Percentiles rank a stretch among this genome's conserved stretches.
Evolutionary conservation across 35 echinoderm and acorn worm species (phyloP).

Genomic region (Hemicentrotus pulcherrimus): DNA sequence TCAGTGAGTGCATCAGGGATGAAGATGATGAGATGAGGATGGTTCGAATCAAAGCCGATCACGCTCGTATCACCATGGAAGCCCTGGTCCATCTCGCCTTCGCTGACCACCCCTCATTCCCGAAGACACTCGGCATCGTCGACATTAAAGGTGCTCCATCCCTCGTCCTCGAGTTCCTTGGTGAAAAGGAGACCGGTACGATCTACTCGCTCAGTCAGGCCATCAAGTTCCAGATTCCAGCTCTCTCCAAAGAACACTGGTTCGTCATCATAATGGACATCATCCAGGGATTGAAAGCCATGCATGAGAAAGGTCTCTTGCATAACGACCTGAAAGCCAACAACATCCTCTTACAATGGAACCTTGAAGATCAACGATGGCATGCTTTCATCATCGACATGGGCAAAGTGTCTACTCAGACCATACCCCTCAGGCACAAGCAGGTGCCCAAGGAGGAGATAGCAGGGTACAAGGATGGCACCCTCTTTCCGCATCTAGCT

Average conservation of each 20-base stretch:
- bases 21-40: neutral
- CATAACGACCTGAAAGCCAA: neutral
- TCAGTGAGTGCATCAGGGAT: neutral
- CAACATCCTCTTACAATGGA: too few species aligned
- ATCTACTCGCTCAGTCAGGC: neutral
- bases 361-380: too few species aligned
- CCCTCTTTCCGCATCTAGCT: too few species aligned
- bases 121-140: neutral
- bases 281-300: neutral
- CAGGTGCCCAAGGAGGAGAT: too few species aligned
- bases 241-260: neutral
- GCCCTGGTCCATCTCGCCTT: neutral
- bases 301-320: slow-evolving; percentile 32
- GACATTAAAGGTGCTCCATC: neutral
- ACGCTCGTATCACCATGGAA: slow-evolving; percentile 21
- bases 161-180: neutral
- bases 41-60: neutral
- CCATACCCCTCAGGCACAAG: too few species aligned
- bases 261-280: slow-evolving; percentile 19
- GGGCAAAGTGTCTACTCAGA: too few species aligned
- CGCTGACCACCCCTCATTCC: neutral
- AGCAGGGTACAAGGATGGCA: too few species aligned
- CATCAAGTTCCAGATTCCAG: slow-evolving; percentile 2
- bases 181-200: neutral
- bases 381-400: too few species aligned